These are phyloP conservation scores for Numida meleagris DNA, from an alignment of 2,113 vertebrate species.

Conservation along the genomic window DNA sequence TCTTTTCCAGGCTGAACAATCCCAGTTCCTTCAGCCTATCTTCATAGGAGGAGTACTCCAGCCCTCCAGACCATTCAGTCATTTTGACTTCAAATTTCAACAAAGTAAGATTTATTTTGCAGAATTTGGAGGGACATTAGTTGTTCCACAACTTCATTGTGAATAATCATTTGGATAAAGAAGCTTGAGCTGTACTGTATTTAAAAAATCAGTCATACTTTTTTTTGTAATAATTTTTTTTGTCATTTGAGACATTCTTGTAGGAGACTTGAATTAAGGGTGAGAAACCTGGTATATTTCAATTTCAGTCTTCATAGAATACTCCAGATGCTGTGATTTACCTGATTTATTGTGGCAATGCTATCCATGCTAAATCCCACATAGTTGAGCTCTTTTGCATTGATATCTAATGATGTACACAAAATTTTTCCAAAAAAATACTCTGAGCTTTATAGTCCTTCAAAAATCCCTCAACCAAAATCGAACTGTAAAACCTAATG, in stretches of 20 bases:
- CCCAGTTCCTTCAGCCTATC: too few relatives aligned
- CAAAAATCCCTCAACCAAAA: background rate
- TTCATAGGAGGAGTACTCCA: too few relatives aligned
- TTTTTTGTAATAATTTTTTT: constrained; percentile 41
- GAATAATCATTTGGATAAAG: constrained; percentile 30
- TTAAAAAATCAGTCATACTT: constrained; percentile 48
- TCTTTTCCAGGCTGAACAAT: too few relatives aligned
- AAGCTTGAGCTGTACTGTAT: constrained; percentile 15
- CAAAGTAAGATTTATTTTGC: constrained; percentile 1
- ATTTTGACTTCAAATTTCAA: constrained; percentile 31
- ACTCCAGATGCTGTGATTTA: background rate
- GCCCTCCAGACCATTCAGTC: background rate
- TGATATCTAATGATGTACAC: background rate
- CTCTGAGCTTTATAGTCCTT: background rate
- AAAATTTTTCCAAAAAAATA: background rate
- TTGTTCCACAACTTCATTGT: background rate
- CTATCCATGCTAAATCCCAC: background rate
- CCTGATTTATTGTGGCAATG: background rate
- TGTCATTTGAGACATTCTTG: constrained; percentile 9
- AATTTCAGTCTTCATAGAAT: background rate
- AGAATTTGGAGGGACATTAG: background rate
- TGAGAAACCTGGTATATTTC: background rate
- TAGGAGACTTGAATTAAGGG: constrained; percentile 18
- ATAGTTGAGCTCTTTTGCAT: background rate
- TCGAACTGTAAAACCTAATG: background rate